These are phyloP conservation scores for Molothrus ater DNA, from an alignment of 2,797 vertebrate species.

Conservation along the genomic window DNA sequence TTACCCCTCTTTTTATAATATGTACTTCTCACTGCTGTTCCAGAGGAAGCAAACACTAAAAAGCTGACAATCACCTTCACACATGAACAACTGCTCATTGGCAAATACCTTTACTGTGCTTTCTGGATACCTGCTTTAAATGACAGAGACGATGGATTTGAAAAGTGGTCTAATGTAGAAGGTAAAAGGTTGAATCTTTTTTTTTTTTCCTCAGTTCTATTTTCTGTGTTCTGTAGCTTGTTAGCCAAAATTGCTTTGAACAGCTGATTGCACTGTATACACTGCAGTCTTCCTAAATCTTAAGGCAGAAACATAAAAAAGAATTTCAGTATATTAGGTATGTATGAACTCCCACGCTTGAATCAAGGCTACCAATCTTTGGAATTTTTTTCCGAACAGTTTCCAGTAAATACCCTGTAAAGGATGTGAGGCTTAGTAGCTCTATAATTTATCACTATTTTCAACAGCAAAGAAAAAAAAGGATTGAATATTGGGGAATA, in stretches of 20 bases:
- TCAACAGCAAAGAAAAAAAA: background rate
- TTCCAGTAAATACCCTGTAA: background rate
- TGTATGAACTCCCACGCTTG: background rate
- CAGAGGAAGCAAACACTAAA: slow-evolving; percentile 3
- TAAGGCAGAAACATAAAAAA: background rate
- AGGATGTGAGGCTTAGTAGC: background rate
- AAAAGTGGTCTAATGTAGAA: background rate
- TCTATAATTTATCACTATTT: background rate
- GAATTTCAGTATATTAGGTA: background rate
- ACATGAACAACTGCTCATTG: slow-evolving; percentile 12
- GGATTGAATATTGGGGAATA: background rate
- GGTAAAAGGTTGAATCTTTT: background rate
- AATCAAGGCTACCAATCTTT: background rate
- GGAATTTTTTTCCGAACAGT: background rate
- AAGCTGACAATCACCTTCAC: slow-evolving; percentile 26
- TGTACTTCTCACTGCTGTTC: background rate
- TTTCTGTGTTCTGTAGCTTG: background rate
- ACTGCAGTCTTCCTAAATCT: background rate
- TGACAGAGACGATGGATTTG: background rate
- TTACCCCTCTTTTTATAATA: background rate
- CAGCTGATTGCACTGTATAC: background rate
- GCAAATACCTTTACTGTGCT: slow-evolving; percentile 17
- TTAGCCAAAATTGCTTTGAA: background rate
- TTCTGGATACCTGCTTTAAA: background rate
- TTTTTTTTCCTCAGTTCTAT: background rate